phyloP scores from a whole-genome alignment of 2,797 vertebrate species.

The Thalassophryne amazonica region DNA sequence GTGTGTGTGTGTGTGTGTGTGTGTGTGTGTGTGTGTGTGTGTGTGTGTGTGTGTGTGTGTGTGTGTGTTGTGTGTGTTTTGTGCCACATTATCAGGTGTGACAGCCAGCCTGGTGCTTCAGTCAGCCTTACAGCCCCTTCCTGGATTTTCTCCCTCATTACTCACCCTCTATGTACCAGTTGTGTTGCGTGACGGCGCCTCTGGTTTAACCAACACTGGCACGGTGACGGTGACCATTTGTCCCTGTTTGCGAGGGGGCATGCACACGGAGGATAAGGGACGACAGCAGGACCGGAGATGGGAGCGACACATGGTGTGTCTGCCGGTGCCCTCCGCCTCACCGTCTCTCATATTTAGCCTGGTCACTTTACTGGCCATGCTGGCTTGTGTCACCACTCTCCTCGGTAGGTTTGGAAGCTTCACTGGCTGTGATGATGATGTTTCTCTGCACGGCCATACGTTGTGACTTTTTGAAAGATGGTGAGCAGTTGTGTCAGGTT shows the following conservation, averaged over 20 bases:
- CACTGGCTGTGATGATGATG: not conserved
- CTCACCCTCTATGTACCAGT: slow-evolving; percentile 83
- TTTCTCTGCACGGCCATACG: not conserved
- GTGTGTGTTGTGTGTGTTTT: not conserved
- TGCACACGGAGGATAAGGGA: slow-evolving; percentile 76
- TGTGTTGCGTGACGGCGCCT: slow-evolving; percentile 83
- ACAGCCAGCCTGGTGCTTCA: slow-evolving; percentile 86
- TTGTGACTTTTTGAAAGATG: slow-evolving; percentile 17
- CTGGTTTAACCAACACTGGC: slow-evolving; percentile 84
- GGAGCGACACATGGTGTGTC: slow-evolving; percentile 73
- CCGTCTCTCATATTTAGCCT: slow-evolving; percentile 85
- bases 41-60: too few relatives aligned
- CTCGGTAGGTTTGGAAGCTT: slow-evolving; percentile 78
- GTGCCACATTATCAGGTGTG: slow-evolving; percentile 72
- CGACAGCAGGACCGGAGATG: slow-evolving; percentile 61
- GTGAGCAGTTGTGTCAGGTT: slow-evolving; percentile 36
- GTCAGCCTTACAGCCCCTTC: slow-evolving; percentile 73
- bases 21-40: too few relatives aligned
- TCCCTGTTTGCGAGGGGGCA: slow-evolving; percentile 84
- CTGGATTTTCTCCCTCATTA: slow-evolving; percentile 70
- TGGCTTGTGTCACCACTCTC: slow-evolving; percentile 85
- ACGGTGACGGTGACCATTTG: slow-evolving; percentile 88
- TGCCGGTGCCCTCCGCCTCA: slow-evolving; percentile 64
- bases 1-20: too few relatives aligned
- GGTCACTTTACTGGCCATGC: slow-evolving; percentile 83